Base-by-base conservation (phyloP, 1,140 invertebrate genomes). In the Rhopalosiphum maidis region DNA sequence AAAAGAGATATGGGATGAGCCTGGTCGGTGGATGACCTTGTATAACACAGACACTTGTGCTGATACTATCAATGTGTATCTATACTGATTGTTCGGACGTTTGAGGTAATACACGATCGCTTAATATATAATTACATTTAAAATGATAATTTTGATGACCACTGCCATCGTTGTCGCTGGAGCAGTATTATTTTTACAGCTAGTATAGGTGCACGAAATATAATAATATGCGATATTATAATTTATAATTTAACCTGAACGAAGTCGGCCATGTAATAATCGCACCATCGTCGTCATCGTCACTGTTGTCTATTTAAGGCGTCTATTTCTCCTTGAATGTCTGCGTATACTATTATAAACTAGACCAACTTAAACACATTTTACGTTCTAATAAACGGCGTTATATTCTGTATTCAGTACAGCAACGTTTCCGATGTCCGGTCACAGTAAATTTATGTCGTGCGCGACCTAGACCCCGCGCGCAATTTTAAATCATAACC, bases 401-500 rank as follows among this genome's bases (percentile, higher is more conserved):
- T 6, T 8, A 48, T 54, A 54, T 23, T 23, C 41, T 41, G 1
- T 35, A 86, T 83, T 37, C 37, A 46, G 46, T n/a, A 88, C 51
- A 54, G 15, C 88, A 51, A 89, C 51, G 88, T 89, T 89, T 89
- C 88, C 88, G 88, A 89, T 89, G 88, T 55, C 88, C 88, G 88
- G 48, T 55, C 51, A 25, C 37, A 89, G 37, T 89, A 89, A 89
- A 89, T 89, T 89, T 89, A 54, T 37, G 88, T 89, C 88, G 48
- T 89, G 88, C 35, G 15, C 35, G 88, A 89, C 51, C 88, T 89
- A 89, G 88, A 55, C 88, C 48, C n/a, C 87, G 48, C 35, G 48
- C 9, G 87, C 48, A 87, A 51, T 51, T 88, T 51, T 35, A 35
- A 87, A 87, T n/a, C 25, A n/a, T 48, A 88, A 35, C 30, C 43